A percentile compares a stretch with the other conserved stretches of the same genome.
Evolutionary conservation across 2,113 vertebrate genomes (phyloP).

Genomic region (Tympanuchus pallidicinctus): DNA sequence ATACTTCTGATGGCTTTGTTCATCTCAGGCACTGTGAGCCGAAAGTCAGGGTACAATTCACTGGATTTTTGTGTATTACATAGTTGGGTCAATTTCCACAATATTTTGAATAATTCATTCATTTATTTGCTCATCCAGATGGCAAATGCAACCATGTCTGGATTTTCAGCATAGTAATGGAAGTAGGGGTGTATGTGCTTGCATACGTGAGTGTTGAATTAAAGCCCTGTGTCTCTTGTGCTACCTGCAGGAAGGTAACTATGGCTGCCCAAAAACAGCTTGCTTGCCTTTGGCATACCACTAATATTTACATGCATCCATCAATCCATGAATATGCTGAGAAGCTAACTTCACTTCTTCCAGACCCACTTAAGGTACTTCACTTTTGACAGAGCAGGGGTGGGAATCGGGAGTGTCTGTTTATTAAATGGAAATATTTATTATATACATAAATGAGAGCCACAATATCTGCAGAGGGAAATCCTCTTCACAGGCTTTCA

Average conservation of each 20-base stretch:
- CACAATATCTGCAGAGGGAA: neutral
- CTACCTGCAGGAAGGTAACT: slow-evolving; percentile 84
- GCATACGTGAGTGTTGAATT: neutral
- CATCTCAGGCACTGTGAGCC: neutral
- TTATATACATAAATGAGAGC: neutral
- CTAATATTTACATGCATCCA: slow-evolving; percentile 84
- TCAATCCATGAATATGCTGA: slow-evolving; percentile 88
- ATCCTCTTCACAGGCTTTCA: neutral
- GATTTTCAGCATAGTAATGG: neutral
- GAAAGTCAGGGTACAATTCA: neutral
- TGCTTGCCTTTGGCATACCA: slow-evolving; percentile 88
- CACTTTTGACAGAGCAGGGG: neutral
- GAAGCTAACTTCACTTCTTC: slow-evolving; percentile 85
- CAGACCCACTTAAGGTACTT: slow-evolving; percentile 92
- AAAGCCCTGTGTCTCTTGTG: neutral
- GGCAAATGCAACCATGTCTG: neutral
- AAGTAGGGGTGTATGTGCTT: neutral
- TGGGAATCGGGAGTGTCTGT: neutral
- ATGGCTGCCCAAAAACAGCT: slow-evolving; percentile 85
- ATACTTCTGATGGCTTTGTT: neutral
- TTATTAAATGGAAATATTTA: neutral
- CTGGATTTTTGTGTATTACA: neutral
- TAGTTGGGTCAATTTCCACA: neutral
- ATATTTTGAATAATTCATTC: neutral
- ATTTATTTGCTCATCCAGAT: neutral